phyloP scores from a whole-genome alignment of 2,888 invertebrate genomes.

The Julus scanicus region DNA sequence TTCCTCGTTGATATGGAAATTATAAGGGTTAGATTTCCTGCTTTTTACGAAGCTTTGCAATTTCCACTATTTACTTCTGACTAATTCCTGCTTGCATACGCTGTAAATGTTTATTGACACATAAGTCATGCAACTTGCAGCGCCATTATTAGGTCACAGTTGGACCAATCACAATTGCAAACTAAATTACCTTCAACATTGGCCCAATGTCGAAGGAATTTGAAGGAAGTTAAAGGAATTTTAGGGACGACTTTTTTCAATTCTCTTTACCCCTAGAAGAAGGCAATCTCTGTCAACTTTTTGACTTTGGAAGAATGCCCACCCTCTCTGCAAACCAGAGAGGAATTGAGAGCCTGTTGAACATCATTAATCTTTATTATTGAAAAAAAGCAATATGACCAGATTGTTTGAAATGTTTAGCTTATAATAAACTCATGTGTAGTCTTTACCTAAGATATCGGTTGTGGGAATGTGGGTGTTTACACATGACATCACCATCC shows the following conservation, averaged over 20 bases:
- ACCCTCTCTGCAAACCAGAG: background rate
- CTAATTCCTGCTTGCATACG: background rate
- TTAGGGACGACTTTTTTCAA: background rate
- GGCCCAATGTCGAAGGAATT: no score
- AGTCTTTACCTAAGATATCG: no score
- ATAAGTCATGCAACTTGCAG: background rate
- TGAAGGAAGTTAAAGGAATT: no score
- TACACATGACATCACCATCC: no score
- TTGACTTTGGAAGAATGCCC: background rate
- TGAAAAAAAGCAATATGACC: no score
- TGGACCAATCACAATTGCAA: no score
- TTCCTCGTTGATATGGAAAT: constrained; percentile 10
- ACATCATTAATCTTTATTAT: no score
- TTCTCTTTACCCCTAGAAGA: background rate
- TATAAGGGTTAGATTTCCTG: background rate
- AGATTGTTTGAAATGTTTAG: no score
- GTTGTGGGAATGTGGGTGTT: no score
- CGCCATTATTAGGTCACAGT: background rate
- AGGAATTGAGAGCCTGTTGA: background rate
- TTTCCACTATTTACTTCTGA: background rate
- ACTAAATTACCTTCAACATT: no score
- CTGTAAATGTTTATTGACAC: background rate
- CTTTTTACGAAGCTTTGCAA: background rate
- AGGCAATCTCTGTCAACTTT: constrained; percentile 20
- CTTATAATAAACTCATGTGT: no score